Evolutionary conservation across 2,888 invertebrate genomes (phyloP), one percentile per base, ranked within the genome.

Genomic region (Cremastinae sp.): DNA sequence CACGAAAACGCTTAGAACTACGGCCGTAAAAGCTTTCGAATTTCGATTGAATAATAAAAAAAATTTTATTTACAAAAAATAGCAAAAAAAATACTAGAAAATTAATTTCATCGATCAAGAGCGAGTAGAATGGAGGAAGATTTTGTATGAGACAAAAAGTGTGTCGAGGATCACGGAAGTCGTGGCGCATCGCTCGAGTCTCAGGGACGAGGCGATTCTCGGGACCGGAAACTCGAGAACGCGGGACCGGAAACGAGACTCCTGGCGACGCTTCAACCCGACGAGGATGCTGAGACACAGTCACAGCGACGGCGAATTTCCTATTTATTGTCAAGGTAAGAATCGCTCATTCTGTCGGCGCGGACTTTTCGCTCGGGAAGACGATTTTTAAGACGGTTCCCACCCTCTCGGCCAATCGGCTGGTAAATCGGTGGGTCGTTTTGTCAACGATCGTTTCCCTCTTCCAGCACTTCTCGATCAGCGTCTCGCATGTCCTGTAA

Each of bases 281-380:
- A 80, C 85, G 74, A 87, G 87, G 89, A 95, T 95, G 94, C 92
- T 95, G 89, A 95, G 95, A 82, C 95, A 95, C 91, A 95, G 95
- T 90, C 94, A 95, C 91, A 95, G 95, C 90, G 95, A 95, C 89
- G 95, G 95, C 87, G 95, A 95, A 91, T 95, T 95, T 91, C 95
- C 95, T 86, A 93, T 95, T 90, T 95, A 95, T 90, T 92, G 93
- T 84, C 93, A 93, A 94, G 95, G 95, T 95, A 92, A 88, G 83
- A 28, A 16, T 4, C 7, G 5, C 2, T 41, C 10, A 5, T 58
- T 49, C 14, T 16, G 10, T 5, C n/a, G n/a, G 35, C 0, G 7
- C 10, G 12, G n/a, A n/a, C n/a, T n/a, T 41, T 45, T 59, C 56
- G 2, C 12, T 0, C 0, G 66, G 68, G 20, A 68, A 76, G 20